Evolutionary conservation across 2,113 vertebrate genomes (phyloP).

Genomic region (Rhinolophus sinicus): DNA sequence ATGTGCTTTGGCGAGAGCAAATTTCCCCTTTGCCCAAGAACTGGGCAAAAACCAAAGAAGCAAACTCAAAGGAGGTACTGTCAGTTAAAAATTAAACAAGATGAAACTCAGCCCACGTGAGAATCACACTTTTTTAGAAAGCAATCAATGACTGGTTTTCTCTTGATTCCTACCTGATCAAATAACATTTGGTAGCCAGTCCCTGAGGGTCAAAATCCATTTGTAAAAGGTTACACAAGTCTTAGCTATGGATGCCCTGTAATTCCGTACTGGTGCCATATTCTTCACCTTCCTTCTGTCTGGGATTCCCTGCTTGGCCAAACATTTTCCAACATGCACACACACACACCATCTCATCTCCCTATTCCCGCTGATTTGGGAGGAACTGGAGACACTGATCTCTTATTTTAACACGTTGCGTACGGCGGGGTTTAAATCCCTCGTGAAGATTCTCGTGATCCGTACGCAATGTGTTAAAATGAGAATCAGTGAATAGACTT

Average conservation of each 20-base stretch:
- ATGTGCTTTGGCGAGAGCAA: neutral
- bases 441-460: too few species aligned
- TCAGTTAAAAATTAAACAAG: neutral
- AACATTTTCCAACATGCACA: neutral
- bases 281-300: neutral
- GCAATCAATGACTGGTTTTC: neutral
- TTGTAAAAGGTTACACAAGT: fast-evolving
- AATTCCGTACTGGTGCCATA: fast-evolving
- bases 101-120: neutral
- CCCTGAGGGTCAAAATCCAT: neutral
- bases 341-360: neutral
- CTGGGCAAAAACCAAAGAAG: neutral
- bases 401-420: too few species aligned
- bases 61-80: neutral
- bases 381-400: neutral
- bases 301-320: neutral
- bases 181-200: neutral
- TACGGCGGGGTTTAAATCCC: too few species aligned
- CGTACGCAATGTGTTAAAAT: too few species aligned
- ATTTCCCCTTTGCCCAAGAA: neutral
- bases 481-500: neutral
- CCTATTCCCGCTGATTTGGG: neutral
- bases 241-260: fast-evolving
- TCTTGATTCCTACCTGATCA: neutral
- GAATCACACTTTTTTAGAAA: neutral